A percentile compares a stretch with the other conserved stretches of the same genome.
Evolutionary conservation across 2,888 invertebrate genomes (phyloP).

Genomic region (Taphrorychus bicolor): DNA sequence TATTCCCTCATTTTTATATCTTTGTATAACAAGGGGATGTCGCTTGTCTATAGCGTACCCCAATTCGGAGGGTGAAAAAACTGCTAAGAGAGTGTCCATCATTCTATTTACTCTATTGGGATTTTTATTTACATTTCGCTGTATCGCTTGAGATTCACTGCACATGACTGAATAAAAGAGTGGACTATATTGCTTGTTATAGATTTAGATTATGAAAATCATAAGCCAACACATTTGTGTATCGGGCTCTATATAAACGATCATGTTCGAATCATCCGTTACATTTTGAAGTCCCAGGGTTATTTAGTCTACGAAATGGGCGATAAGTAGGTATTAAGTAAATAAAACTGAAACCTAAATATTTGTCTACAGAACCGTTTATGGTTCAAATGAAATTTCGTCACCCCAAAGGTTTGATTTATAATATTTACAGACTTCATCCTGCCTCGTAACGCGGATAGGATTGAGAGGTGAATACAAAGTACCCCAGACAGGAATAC

Average conservation of each 20-base stretch:
- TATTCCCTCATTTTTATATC: slow-evolving; percentile 26
- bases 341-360: slow-evolving; percentile 37
- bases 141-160: neutral
- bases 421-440: slow-evolving; percentile 38
- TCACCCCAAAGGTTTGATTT: slow-evolving; percentile 40
- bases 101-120: neutral
- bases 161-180: neutral
- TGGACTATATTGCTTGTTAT: neutral
- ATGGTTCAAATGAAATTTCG: slow-evolving; percentile 40
- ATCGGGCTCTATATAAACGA: neutral
- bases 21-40: slow-evolving; percentile 12
- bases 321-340: slow-evolving; percentile 40
- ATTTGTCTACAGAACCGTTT: slow-evolving; percentile 37
- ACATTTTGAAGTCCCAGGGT: neutral
- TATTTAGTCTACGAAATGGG: slow-evolving; percentile 38
- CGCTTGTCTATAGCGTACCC: neutral
- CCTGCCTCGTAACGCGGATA: slow-evolving; percentile 32
- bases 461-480: slow-evolving; percentile 39
- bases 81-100: slow-evolving; percentile 2
- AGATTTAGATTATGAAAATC: too few relatives aligned
- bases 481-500: slow-evolving; percentile 39
- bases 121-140: neutral
- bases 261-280: neutral
- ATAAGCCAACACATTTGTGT: too few relatives aligned
- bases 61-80: slow-evolving; percentile 1